Base-by-base conservation (phyloP, 2,797 vertebrate species). In the Rhabdomys pumilio region DNA sequence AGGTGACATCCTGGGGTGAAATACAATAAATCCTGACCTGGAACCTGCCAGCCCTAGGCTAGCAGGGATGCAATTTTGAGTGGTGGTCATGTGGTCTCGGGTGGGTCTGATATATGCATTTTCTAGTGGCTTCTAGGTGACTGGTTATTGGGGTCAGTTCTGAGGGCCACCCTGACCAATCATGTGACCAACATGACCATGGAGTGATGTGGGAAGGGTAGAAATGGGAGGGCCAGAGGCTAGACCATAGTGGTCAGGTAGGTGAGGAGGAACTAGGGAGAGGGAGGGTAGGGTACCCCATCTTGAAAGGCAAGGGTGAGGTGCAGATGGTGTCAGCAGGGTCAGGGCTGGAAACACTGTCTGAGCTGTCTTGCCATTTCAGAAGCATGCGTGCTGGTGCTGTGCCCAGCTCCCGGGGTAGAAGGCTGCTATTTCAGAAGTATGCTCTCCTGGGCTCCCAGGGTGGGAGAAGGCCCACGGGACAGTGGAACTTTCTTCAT, bases 171-270 rank as follows among this genome's bases (percentile, higher is more conserved):
- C 7, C 41, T 17, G 15, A 69, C 14, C 47, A 11, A 57, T 34
- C 53, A 38, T 4, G 31, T 9, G 55, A 41, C 75, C 38, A 67
- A 3, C 34, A 55, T 67, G 31, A 41, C 1, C 24, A 3, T 17
- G 34, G 41, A 31, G 34, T 4, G 20, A 9, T 1, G 9, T 29
- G 61, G 44, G 9, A 0, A 7, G 29, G 38, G 53, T 0, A 6
- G 69, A 47, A n/a, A 34, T 9, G 76, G 1, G 41, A 7, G 41
- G 47, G 20, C 4, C 3, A 22, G 73, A 59, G 91, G 10, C 31
- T 2, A 11, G 3, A 20, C 41, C 26, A 29, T 8, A 10, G 20
- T 20, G 38, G 7, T 4, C n/a, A 59, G 87, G 69, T n/a, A 19
- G 44, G n/a, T 12, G 26, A 29, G 10, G 9, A 6, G 3, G 31